Conservation (phyloP, 37 sponge, comb jelly and placozoan genomes). For the Beroe ovata region DNA sequence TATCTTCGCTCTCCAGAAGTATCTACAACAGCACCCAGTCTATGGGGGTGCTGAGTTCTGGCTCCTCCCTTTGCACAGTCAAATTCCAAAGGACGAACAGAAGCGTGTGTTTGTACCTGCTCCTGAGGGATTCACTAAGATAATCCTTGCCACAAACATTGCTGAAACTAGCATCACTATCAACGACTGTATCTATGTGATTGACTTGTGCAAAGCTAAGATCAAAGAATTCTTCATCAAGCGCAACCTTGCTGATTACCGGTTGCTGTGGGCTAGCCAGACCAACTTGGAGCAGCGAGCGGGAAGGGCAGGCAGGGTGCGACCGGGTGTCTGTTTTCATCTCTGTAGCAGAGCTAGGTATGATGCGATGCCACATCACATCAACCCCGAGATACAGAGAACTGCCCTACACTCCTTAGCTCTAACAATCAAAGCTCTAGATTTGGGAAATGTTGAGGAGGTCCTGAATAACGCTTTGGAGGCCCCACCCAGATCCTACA, state of each 20-base stretch:
- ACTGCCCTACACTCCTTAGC: constrained; percentile 80
- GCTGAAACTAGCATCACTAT: constrained; percentile 84
- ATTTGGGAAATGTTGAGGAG: constrained; percentile 70
- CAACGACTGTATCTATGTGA: constrained; percentile 79
- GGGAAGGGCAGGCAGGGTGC: constrained; percentile 79
- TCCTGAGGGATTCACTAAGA: constrained; percentile 76
- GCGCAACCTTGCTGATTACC: constrained; percentile 77
- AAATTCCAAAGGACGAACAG: constrained; percentile 79
- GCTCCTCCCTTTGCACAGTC: constrained; percentile 77
- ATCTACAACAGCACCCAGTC: constrained; percentile 70
- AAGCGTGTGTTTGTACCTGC: constrained; percentile 72
- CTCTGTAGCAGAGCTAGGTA: constrained; percentile 78
- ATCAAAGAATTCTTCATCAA: constrained; percentile 78
- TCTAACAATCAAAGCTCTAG: constrained; percentile 77
- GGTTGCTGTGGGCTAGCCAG: constrained; percentile 80
- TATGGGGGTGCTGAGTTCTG: constrained; percentile 72
- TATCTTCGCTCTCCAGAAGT: constrained; percentile 75
- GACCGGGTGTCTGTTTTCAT: constrained; percentile 83
- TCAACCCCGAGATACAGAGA: constrained; percentile 80
- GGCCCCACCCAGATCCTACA: constrained; percentile 68
- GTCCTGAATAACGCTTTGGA: constrained; percentile 76
- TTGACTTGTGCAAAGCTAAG: constrained; percentile 76
- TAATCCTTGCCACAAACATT: constrained; percentile 79
- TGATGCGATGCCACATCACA: constrained; percentile 72
- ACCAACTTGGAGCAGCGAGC: constrained; percentile 82